phyloP scores from a whole-genome alignment of 1,140 invertebrate species.

The Dendrolimus punctatus region DNA sequence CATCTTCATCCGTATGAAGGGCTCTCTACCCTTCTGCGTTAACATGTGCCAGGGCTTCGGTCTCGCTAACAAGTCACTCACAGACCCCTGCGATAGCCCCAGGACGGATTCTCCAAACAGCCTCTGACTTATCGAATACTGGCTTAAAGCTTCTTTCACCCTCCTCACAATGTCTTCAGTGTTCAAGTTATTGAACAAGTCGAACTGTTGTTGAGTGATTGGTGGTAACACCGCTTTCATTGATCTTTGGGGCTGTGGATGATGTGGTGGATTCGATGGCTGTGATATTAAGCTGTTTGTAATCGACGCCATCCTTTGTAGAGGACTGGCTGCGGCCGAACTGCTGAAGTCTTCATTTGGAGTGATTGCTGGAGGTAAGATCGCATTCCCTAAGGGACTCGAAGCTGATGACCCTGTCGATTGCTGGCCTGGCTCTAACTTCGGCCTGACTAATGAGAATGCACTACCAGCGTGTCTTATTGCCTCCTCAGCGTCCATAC shows the following conservation, averaged over 20 bases:
- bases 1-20: slow-evolving; percentile 98
- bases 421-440: slow-evolving; percentile 80
- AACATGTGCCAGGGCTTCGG: slow-evolving; percentile 99
- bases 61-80: slow-evolving; percentile 93
- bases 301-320: slow-evolving; percentile 97
- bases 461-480: slow-evolving; percentile 88
- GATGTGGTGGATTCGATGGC: slow-evolving; percentile 86
- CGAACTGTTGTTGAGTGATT: slow-evolving; percentile 99
- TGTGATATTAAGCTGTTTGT: slow-evolving; percentile 97
- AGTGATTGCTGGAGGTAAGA: slow-evolving; percentile 85
- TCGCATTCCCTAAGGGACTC: slow-evolving; percentile 85
- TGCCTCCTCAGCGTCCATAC: slow-evolving; percentile 76
- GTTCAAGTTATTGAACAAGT: slow-evolving; percentile 97
- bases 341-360: slow-evolving; percentile 84
- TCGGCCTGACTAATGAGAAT: slow-evolving; percentile 87
- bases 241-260: slow-evolving; percentile 86
- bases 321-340: slow-evolving; percentile 88
- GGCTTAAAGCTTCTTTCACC: slow-evolving; percentile 97
- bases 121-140: slow-evolving; percentile 98
- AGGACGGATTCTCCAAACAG: slow-evolving; percentile 98
- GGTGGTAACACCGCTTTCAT: slow-evolving; percentile 96
- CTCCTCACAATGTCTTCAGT: slow-evolving; percentile 98
- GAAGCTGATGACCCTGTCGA: slow-evolving; percentile 79
- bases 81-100: slow-evolving; percentile 95
- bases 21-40: slow-evolving; percentile 96